Evolutionary conservation across 2,113 vertebrate species (phyloP).

Genomic region (Nerophis lumbriciformis): DNA sequence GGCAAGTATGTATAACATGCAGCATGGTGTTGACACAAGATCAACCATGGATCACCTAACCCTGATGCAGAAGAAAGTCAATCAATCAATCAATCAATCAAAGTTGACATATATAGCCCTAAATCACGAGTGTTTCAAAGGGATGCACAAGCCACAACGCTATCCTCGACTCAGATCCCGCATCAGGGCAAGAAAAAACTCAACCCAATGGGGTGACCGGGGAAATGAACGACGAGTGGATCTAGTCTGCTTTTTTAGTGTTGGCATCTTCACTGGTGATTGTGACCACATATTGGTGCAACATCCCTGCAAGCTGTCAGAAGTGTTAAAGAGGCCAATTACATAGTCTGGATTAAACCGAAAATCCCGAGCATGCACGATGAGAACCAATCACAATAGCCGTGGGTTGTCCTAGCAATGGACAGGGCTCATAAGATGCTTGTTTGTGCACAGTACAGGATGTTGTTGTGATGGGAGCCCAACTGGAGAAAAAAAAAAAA

Average conservation of each 20-base stretch:
- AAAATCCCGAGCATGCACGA: constrained; percentile 64
- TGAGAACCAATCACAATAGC: constrained; percentile 61
- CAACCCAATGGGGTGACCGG: no score
- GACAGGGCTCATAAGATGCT: constrained; percentile 36
- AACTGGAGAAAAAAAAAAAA: constrained; percentile 9
- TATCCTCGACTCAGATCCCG: no score
- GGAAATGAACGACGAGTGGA: no score
- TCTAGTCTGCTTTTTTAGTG: constrained; percentile 2
- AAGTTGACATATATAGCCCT: no score
- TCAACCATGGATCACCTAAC: no score
- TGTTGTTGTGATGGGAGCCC: constrained; percentile 38
- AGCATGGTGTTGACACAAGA: no score
- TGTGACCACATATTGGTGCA: constrained; percentile 31
- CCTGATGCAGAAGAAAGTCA: no score
- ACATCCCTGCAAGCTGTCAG: constrained; percentile 35
- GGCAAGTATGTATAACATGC: no score
- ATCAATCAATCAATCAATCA: no score
- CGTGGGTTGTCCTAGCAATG: constrained; percentile 70
- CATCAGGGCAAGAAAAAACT: no score
- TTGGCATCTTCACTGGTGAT: constrained; percentile 31
- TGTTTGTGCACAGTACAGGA: constrained; percentile 41
- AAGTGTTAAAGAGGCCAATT: constrained; percentile 64
- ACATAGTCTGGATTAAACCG: constrained; percentile 61
- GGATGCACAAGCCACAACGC: no score
- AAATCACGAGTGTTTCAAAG: no score